phyloP scores from a whole-genome alignment of 2,888 invertebrate genomes.

The Drosophila affinis region DNA sequence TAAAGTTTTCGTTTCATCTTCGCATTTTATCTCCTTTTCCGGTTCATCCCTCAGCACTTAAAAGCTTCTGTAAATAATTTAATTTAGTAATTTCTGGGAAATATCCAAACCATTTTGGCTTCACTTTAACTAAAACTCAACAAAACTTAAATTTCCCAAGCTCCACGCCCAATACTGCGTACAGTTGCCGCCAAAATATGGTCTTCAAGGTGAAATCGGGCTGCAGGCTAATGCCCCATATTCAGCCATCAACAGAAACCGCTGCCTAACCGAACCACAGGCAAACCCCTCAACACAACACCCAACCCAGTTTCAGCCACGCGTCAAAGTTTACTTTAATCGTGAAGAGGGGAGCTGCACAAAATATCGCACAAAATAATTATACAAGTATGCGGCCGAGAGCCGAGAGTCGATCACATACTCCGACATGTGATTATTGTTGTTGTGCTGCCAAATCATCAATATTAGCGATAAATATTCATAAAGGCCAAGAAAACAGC shows the following conservation, averaged over 20 bases:
- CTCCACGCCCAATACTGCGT: slow-evolving; percentile 11
- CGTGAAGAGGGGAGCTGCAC: slow-evolving; percentile 22
- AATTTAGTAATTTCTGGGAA: too few relatives aligned
- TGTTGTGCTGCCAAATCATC: slow-evolving; percentile 47
- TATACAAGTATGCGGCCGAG: background rate
- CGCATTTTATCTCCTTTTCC: too few relatives aligned
- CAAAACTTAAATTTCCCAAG: too few relatives aligned
- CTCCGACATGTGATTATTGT: slow-evolving; percentile 54
- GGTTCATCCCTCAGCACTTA: too few relatives aligned
- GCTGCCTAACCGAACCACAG: slow-evolving; percentile 3
- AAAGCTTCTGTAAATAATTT: too few relatives aligned
- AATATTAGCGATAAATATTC: slow-evolving; percentile 64
- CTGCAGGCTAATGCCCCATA: slow-evolving; percentile 46
- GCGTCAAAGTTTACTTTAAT: slow-evolving; percentile 58
- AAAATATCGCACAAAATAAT: slow-evolving; percentile 51
- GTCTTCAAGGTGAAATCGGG: slow-evolving; percentile 52
- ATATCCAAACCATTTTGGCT: too few relatives aligned
- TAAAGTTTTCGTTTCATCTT: too few relatives aligned
- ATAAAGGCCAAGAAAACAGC: slow-evolving; percentile 52
- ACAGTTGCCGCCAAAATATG: slow-evolving; percentile 43
- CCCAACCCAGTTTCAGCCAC: slow-evolving; percentile 49
- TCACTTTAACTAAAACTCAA: too few relatives aligned
- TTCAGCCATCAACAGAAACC: slow-evolving; percentile 5
- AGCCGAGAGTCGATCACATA: slow-evolving; percentile 38
- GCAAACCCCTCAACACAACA: background rate